A percentile compares a stretch with the other conserved stretches of the same genome.
phyloP scores from a whole-genome alignment of 2,113 vertebrate genomes.

The Cynopterus brachyotis region DNA sequence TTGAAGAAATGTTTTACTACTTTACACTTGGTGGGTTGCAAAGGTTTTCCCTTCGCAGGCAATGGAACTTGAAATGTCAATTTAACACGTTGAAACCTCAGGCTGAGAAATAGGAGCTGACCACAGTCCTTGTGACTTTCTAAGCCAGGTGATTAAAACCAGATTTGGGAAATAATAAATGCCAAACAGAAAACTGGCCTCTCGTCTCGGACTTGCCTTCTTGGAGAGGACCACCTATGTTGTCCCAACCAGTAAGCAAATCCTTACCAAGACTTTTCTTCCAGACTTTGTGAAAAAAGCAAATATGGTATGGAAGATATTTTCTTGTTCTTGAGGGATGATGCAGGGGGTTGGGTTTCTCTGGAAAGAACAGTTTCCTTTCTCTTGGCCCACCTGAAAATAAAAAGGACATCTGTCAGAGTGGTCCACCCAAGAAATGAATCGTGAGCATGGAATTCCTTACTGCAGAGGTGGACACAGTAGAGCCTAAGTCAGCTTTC shows the following conservation, averaged over 20 bases:
- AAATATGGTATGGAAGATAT: conserved; percentile 97
- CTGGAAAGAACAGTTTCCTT: conserved; percentile 93
- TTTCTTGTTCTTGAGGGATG: conserved; percentile 94
- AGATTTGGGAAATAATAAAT: conserved; percentile 2
- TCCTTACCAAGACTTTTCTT: conserved; percentile 95
- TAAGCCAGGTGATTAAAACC: conserved; percentile 16
- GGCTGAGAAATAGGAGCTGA: not conserved
- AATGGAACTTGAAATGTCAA: conserved; percentile 27
- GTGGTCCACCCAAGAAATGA: not conserved
- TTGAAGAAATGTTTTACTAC: not conserved
- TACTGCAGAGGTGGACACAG: rapidly evolving
- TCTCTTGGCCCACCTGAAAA: conserved; percentile 90
- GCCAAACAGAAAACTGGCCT: not conserved
- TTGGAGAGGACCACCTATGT: not conserved
- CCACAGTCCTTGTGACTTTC: conserved; percentile 11
- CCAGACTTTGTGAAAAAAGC: conserved; percentile 98
- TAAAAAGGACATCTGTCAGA: not conserved
- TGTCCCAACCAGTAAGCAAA: not conserved
- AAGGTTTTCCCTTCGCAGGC: not conserved
- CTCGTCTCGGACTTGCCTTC: not conserved
- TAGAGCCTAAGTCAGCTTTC: not conserved
- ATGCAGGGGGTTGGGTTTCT: conserved; percentile 92
- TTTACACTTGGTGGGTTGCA: not conserved
- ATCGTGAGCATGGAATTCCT: no score
- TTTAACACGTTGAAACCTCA: conserved; percentile 41